Base-by-base conservation (phyloP, 2,113 vertebrate species). In the Hippopotamus amphibius region DNA sequence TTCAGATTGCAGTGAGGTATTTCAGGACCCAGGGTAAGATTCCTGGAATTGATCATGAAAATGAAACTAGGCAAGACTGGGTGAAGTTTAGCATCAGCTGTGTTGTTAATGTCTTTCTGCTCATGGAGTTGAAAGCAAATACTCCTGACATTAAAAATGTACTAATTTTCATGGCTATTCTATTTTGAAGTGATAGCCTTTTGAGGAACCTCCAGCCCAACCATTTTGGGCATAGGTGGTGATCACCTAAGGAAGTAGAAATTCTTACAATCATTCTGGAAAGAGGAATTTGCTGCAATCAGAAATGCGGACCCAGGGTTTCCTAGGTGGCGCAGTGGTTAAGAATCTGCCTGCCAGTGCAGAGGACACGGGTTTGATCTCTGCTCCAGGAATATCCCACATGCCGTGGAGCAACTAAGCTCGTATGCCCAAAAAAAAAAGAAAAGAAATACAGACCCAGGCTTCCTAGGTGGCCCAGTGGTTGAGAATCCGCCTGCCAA, bases 201-300 rank as follows among this genome's bases (percentile, higher is more conserved):
- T 87, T 61, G 48, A 72, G 17, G 14, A 19, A 19, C 19, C 55
- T 77, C 22, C 61, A 71, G n/a, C 24, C 72, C 81, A 85, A 87
- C 28, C 66, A 82, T 87, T 82, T 50, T 55, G 50, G 50, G 17
- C n/a, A 68, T 14, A 79, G 48, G 16, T 68, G 9, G 50, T 65
- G 26, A 69, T 53, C 37, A 13, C 26, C 55, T 77, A 59, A 85
- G 33, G 48, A 85, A 93, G 65, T 74, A 82, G 46, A 90, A 94
- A 90, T 77, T 79, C 57, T 79, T n/a, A 77, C 41, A 88, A 24
- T 93, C 37, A 69, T 68, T 95, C 74, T 80, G 1, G 41, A 66
- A 95, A 96, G n/a, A 55, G 55, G 33, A 65, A 95, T 89, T 89
- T 95, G 33, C 48, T 96, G n/a, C 33, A 93, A 94, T 96, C 57